Percentiles rank a stretch among this genome's conserved stretches.
These are phyloP conservation scores for Melanotaenia trifasciata DNA, from an alignment of 2,797 vertebrate genomes.

Conservation along the genomic window DNA sequence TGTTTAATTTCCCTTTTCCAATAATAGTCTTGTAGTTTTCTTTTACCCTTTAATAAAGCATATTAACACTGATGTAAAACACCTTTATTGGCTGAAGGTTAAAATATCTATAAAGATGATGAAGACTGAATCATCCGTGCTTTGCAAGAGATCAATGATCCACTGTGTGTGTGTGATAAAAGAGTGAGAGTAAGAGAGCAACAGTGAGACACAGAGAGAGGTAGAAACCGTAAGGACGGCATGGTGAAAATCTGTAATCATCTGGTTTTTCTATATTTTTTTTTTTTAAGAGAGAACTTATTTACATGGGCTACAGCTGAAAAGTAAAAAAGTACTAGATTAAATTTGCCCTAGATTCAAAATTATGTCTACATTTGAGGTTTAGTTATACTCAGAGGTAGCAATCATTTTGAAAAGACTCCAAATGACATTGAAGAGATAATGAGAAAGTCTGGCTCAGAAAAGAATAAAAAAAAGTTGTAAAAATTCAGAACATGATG, in stretches of 20 bases:
- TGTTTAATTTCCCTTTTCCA: constrained; percentile 13
- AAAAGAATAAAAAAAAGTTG: no score
- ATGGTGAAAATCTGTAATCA: no score
- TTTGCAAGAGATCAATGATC: constrained; percentile 26
- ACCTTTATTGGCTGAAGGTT: constrained; percentile 10
- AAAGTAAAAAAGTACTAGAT: not conserved
- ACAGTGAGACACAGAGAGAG: not conserved
- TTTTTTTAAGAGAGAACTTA: no score
- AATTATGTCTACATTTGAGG: not conserved
- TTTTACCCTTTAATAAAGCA: constrained; percentile 4
- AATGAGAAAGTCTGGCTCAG: no score
- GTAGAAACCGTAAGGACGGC: no score
- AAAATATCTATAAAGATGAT: constrained; percentile 21
- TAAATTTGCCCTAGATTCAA: not conserved
- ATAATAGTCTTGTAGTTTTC: not conserved
- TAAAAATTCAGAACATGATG: no score
- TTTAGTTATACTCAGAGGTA: not conserved
- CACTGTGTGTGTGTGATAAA: not conserved
- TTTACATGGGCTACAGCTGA: not conserved
- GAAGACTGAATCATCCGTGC: constrained; percentile 5
- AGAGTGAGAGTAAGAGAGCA: no score
- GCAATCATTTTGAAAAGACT: not conserved
- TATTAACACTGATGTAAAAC: constrained; percentile 26
- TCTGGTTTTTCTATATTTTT: no score
- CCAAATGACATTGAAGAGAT: no score